Evolutionary conservation across 2,888 invertebrate species (phyloP).

Genomic region (Trimorus sp.): DNA sequence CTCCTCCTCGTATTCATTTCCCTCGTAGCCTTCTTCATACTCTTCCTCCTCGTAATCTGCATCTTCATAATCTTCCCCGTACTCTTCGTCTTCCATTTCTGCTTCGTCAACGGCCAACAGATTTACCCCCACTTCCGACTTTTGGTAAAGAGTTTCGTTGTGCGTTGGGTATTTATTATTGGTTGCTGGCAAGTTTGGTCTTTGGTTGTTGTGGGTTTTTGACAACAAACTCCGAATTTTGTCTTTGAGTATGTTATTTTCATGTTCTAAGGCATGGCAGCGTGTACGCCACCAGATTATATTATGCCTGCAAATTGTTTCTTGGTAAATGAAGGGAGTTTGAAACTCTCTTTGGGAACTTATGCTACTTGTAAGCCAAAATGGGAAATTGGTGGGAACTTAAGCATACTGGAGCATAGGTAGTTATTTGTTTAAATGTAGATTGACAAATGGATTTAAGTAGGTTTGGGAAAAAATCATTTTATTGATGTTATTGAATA

Average conservation of each 20-base stretch:
- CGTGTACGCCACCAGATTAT: slow-evolving; percentile 79
- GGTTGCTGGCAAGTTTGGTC: background rate
- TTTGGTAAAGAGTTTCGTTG: no score
- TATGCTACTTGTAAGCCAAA: no score
- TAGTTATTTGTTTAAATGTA: no score
- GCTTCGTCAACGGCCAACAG: background rate
- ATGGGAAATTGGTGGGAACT: no score
- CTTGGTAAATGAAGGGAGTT: slow-evolving; percentile 6
- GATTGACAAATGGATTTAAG: no score
- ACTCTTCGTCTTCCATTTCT: background rate
- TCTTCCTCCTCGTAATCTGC: slow-evolving; percentile 1
- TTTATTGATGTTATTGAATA: no score
- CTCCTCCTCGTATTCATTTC: slow-evolving; percentile 16
- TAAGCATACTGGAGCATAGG: no score
- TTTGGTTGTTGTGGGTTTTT: slow-evolving; percentile 26
- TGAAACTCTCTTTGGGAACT: background rate
- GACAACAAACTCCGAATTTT: slow-evolving; percentile 68
- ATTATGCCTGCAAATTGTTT: slow-evolving; percentile 73
- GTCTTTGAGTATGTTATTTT: slow-evolving; percentile 74
- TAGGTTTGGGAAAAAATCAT: no score
- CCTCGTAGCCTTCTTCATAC: background rate
- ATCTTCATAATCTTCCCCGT: slow-evolving; percentile 15
- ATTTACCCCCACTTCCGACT: background rate
- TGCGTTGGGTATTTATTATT: background rate
- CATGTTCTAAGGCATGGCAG: slow-evolving; percentile 77